Percentiles rank a stretch among this genome's conserved stretches.
These are phyloP conservation scores for Aplidium turbinatum DNA, from an alignment of 23 tunicate genomes.

Conservation along the genomic window DNA sequence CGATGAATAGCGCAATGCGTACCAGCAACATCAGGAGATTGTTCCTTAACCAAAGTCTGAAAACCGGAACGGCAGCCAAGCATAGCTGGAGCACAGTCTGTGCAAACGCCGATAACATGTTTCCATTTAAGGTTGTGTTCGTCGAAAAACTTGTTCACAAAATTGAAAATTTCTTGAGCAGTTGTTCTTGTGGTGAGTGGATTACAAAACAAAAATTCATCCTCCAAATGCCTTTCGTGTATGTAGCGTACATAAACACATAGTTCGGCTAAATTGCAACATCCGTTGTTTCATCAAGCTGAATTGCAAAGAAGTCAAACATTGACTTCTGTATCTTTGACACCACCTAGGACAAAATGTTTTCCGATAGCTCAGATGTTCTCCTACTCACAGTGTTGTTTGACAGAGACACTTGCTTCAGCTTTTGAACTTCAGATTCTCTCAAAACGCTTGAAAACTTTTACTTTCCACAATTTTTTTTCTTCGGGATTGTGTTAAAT, in stretches of 20 bases:
- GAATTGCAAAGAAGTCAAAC: conserved; percentile 59
- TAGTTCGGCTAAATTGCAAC: conserved; percentile 57
- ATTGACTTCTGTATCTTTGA: conserved; percentile 56
- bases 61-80: conserved; percentile 65
- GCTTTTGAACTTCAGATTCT: conserved; percentile 59
- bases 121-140: conserved; percentile 49
- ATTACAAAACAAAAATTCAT: conserved; percentile 36
- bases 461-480: too few relatives aligned
- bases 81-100: conserved; percentile 73
- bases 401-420: conserved; percentile 56
- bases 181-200: conserved; percentile 52
- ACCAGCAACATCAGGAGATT: conserved; percentile 47
- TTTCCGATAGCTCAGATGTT: conserved; percentile 54
- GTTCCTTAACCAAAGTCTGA: conserved; percentile 44
- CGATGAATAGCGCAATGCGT: conserved; percentile 47
- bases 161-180: conserved; percentile 37
- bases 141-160: conserved; percentile 49
- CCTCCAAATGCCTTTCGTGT: conserved; percentile 59
- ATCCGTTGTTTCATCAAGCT: conserved; percentile 64
- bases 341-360: conserved; percentile 69
- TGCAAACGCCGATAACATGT: conserved; percentile 63
- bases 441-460: conserved; percentile 45
- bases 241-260: conserved; percentile 54
- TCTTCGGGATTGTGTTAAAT: too few relatives aligned
- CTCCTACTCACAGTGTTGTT: conserved; percentile 68